phyloP scores from a whole-genome alignment of 2,888 invertebrate species.

The Chelonus formosanus region DNA sequence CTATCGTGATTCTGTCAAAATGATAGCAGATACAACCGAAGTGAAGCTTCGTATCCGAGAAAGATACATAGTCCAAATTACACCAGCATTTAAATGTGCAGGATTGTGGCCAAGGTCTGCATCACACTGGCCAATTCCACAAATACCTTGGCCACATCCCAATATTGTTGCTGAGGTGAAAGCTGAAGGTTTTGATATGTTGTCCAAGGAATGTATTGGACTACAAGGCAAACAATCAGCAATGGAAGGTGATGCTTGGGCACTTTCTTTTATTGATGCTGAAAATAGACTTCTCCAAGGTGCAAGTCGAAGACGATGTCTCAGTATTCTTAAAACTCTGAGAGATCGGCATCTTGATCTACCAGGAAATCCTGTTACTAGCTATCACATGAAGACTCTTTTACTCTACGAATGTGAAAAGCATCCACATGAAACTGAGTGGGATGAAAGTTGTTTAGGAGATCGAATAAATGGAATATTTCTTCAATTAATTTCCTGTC shows the following conservation, averaged over 20 bases:
- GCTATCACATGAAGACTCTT: constrained; percentile 90
- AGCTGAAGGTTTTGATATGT: constrained; percentile 91
- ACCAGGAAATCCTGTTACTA: constrained; percentile 87
- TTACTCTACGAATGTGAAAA: constrained; percentile 96
- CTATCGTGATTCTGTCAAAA: constrained; percentile 91
- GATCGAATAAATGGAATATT: constrained; percentile 94
- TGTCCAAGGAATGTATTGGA: constrained; percentile 86
- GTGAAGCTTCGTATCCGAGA: constrained; percentile 89
- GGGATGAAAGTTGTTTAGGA: constrained; percentile 91
- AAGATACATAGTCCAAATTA: constrained; percentile 90
- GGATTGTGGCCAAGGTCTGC: constrained; percentile 95
- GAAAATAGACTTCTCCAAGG: constrained; percentile 88
- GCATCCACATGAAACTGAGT: constrained; percentile 91
- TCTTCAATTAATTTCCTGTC: constrained; percentile 93
- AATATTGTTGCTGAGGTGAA: constrained; percentile 91
- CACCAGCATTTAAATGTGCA: constrained; percentile 92
- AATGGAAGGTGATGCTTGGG: constrained; percentile 97
- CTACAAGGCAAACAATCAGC: constrained; percentile 85
- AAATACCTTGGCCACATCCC: constrained; percentile 92
- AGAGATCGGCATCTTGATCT: constrained; percentile 89
- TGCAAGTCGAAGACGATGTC: constrained; percentile 85
- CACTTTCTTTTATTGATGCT: constrained; percentile 88
- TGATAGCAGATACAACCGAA: constrained; percentile 93
- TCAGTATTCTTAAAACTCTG: constrained; percentile 89
- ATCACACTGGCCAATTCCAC: constrained; percentile 91